Evolutionary conservation across 2,113 vertebrate species (phyloP).

Genomic region (Erythrocercus mccallii): DNA sequence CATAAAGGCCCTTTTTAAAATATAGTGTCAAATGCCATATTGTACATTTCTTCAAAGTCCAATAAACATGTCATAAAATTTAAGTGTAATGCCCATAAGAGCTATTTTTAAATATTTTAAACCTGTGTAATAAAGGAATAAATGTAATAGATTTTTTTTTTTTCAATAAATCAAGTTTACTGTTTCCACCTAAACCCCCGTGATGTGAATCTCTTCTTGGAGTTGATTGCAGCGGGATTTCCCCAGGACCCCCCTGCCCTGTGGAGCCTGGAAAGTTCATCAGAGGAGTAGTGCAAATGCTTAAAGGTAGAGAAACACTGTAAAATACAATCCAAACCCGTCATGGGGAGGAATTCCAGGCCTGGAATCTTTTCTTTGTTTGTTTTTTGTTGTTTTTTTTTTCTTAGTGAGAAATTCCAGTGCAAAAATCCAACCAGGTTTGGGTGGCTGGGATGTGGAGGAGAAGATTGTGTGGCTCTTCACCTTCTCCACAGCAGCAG

Average conservation of each 20-base stretch:
- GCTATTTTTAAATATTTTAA: constrained; percentile 82
- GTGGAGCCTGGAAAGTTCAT: neutral
- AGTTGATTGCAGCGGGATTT: neutral
- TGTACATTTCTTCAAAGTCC: constrained; percentile 45
- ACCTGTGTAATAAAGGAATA: constrained; percentile 88
- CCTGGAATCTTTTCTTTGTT: neutral
- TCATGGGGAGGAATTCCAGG: neutral
- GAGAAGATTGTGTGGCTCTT: neutral
- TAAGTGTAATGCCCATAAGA: constrained; percentile 59
- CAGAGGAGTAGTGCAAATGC: neutral
- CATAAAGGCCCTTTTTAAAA: constrained; percentile 31
- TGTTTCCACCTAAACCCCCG: constrained; percentile 77
- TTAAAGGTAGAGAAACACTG: fast-evolving
- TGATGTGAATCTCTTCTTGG: constrained; percentile 70
- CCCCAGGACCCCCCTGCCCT: neutral
- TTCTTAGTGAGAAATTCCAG: neutral
- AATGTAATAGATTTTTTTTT: constrained; percentile 84
- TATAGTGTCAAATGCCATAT: constrained; percentile 27
- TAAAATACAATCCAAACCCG: neutral
- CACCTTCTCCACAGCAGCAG: neutral
- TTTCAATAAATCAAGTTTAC: constrained; percentile 93
- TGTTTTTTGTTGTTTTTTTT: neutral
- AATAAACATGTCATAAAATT: constrained; percentile 31
- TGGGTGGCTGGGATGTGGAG: neutral
- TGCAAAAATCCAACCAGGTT: neutral